Percentiles rank a stretch among this genome's conserved stretches.
These are phyloP conservation scores for Misgurnus mizolepis DNA, from an alignment of 2,113 vertebrate genomes.

Conservation along the genomic window DNA sequence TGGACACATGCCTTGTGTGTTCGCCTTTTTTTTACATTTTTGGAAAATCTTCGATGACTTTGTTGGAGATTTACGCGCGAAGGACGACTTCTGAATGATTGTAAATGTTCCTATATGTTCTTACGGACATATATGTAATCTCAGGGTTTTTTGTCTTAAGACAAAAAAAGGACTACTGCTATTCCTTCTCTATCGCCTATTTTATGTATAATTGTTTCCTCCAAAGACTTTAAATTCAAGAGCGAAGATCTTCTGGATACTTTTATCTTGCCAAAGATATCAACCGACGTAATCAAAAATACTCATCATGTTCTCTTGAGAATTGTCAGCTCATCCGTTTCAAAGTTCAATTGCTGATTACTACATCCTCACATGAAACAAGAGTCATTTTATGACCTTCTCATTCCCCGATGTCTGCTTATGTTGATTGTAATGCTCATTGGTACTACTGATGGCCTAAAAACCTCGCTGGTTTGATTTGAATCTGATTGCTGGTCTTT, in stretches of 20 bases:
- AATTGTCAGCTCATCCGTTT: neutral
- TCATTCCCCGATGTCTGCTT: neutral
- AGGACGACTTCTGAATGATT: conserved; percentile 52
- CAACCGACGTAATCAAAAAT: neutral
- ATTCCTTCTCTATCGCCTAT: neutral
- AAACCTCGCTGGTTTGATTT: neutral
- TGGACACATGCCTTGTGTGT: neutral
- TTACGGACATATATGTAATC: conserved; percentile 61
- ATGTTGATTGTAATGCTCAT: conserved; percentile 4
- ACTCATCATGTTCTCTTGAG: neutral
- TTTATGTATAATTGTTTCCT: no score
- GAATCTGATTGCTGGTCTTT: no score
- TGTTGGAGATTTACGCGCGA: neutral
- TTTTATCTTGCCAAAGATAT: conserved; percentile 29
- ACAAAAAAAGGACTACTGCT: conserved; percentile 45
- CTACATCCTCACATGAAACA: neutral
- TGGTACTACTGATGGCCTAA: neutral
- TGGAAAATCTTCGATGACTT: neutral
- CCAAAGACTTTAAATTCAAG: conserved; percentile 11
- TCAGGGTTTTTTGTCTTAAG: conserved; percentile 71
- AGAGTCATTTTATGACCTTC: neutral
- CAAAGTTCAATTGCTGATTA: neutral
- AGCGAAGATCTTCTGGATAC: neutral
- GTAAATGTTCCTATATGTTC: conserved; percentile 57
- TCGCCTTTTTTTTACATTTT: conserved; percentile 3